Base-by-base conservation (phyloP, 2,113 vertebrate genomes). In the Alethe castanea region DNA sequence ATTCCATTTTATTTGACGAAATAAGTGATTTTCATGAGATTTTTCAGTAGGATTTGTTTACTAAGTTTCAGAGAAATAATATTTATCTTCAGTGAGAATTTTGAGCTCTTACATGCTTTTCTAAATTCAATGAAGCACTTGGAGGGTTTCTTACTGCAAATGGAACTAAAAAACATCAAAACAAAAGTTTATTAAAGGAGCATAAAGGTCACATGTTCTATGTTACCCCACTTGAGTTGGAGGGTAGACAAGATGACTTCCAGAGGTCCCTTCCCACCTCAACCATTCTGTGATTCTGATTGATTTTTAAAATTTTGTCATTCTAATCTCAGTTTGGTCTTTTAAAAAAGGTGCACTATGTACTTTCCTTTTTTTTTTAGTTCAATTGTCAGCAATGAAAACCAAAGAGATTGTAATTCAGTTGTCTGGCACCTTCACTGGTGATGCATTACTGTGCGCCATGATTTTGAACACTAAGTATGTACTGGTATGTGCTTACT, bases 181-280 rank as follows among this genome's bases (percentile, higher is more conserved):
- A n/a, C 6, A 73, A 45, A 42, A 31, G 1, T n/a, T 1, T 1
- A 52, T 44, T 86, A 70, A 77, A 52, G 26, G 1, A 44, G 33
- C 33, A 45, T 56, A 81, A 5, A 44, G 14, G 8, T 86, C 48
- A 48, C 19, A 19, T 40, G 8, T 22, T 61, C 11, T 22, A 8
- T 8, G 0, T 48, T 36, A 69, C 4, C 14, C 6, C 25, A n/a
- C 7, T 31, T 61, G 36, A 77, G 13, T 2, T 3, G 14, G 4
- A 53, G 2, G 2, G 23, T 45, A 77, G 54, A 60, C 29, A 64
- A 77, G 13, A 36, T 22, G 11, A 60, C 7, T 6, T 64, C 11
- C 31, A 31, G 17, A 65, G 2, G 9, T 67, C 33, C 9, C 7
- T 64, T 91, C 28, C 4, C 77, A 31, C 14, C 12, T 64, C 23